phyloP scores from a whole-genome alignment of 2,797 vertebrate genomes.

The Coregonus ussuriensis region DNA sequence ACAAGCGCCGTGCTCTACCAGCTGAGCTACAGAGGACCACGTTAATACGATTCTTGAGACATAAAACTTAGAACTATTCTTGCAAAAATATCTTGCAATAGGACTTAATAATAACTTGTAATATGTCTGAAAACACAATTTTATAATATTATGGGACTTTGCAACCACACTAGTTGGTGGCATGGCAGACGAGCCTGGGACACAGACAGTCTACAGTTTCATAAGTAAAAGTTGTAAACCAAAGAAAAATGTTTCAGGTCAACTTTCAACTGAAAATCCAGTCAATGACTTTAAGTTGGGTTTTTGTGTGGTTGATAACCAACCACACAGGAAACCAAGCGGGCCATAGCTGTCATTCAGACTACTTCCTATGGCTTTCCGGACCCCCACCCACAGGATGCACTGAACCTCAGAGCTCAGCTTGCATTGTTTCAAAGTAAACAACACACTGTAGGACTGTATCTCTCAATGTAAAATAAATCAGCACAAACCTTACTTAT shows the following conservation, averaged over 20 bases:
- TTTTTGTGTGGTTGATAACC: slow-evolving; percentile 55
- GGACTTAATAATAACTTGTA: background rate
- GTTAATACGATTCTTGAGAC: background rate
- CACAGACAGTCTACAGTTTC: background rate
- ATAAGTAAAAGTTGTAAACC: background rate
- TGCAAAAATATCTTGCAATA: background rate
- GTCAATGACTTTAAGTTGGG: background rate
- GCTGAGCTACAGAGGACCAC: too few relatives aligned
- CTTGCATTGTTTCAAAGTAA: slow-evolving; percentile 68
- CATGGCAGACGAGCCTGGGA: background rate
- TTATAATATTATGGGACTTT: background rate
- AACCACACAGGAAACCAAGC: slow-evolving; percentile 69
- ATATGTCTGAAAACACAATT: background rate
- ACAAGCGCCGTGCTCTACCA: too few relatives aligned
- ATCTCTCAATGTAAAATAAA: slow-evolving; percentile 44
- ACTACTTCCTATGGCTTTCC: slow-evolving; percentile 73
- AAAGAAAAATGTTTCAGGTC: background rate
- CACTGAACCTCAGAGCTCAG: slow-evolving; percentile 49
- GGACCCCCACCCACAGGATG: slow-evolving; percentile 76
- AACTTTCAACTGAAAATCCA: background rate
- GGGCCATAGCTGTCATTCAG: slow-evolving; percentile 68
- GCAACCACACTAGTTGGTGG: background rate
- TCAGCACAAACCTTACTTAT: background rate
- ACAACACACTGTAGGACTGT: slow-evolving; percentile 23
- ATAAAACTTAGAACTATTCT: background rate